Conservation (phyloP, 1,140 invertebrate species). For the Saccostrea glomerata region DNA sequence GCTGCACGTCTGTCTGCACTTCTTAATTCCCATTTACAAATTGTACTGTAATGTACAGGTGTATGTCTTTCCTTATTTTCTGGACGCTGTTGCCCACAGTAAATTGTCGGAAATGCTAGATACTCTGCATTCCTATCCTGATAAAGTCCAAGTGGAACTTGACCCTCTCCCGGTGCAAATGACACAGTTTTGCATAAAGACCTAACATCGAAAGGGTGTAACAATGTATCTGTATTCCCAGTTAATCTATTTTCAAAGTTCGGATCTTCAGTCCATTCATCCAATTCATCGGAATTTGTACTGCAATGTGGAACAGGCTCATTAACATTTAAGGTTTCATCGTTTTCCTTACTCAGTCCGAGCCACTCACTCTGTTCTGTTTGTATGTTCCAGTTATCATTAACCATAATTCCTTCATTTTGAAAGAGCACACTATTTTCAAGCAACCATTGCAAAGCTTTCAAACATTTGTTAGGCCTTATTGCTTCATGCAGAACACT, state of each 20-base stretch:
- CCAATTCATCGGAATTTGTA: not conserved
- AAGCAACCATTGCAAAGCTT: slow-evolving; percentile 44
- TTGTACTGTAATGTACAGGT: slow-evolving; percentile 54
- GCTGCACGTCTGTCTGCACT: slow-evolving; percentile 58
- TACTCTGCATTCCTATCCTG: slow-evolving; percentile 55
- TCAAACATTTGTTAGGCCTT: slow-evolving; percentile 37
- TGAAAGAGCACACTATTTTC: slow-evolving; percentile 45
- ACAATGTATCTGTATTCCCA: slow-evolving; percentile 36
- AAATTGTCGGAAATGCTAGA: slow-evolving; percentile 60
- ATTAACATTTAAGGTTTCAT: not conserved
- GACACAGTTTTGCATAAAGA: not conserved
- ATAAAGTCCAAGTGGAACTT: slow-evolving; percentile 54
- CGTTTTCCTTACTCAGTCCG: too few species aligned
- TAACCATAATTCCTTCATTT: slow-evolving; percentile 20
- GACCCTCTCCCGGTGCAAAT: slow-evolving; percentile 51
- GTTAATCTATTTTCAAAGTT: slow-evolving; percentile 5
- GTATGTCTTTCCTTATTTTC: slow-evolving; percentile 47
- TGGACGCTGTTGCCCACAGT: slow-evolving; percentile 54
- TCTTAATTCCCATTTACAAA: slow-evolving; percentile 60
- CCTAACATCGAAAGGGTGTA: not conserved
- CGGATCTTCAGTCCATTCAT: not conserved
- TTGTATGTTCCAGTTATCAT: slow-evolving; percentile 38
- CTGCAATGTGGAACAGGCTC: too few species aligned
- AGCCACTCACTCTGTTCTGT: not conserved
- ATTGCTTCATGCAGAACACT: slow-evolving; percentile 33